Evolutionary conservation across 2,113 vertebrate genomes (phyloP), one percentile per base, ranked within the genome.

Genomic region (Perognathus longimembris): DNA sequence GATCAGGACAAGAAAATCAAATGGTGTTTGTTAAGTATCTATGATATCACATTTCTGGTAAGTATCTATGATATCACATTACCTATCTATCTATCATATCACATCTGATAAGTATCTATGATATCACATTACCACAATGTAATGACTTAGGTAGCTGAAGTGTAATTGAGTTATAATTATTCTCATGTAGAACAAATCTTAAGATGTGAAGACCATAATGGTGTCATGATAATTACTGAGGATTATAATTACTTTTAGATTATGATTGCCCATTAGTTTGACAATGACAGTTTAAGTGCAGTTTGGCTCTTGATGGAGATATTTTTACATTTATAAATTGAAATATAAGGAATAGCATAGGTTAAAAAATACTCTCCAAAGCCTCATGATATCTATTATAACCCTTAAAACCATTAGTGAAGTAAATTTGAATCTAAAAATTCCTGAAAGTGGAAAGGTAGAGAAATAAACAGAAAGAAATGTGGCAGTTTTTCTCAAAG

Each of bases 161-260:
- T 30, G 50, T 73, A 92, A 88, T 88, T 28, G 17, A 92, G 74
- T 77, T 75, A 90, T 74, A 75, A 8, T 79, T 30, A 30, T 85
- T 90, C 90, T 88, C 88, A 8, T 50, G 42, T 63, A 90, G 85
- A 95, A 76, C 74, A 90, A 66, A 93, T 85, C 85, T 92, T 36
- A 42, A 83, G 76, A 80, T 10, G 9, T 24, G 42, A 83, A 59
- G 45, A 76, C 57, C 71, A 88, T 79, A 86, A 91, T 71, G 45
- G 87, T 66, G 50, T 67, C 81, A 66, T 77, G 71, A 83, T 63
- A 94, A 95, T 94, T 79, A 88, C 36, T 69, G 28, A 63, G 76
- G 28, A 84, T 92, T 92, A 85, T 88, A 93, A 96, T 96, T 90
- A 94, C 88, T 86, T 88, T 86, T 45, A n/a, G 66, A 71, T 95